phyloP scores from a whole-genome alignment of 2,113 vertebrate genomes.

The Riparia riparia region DNA sequence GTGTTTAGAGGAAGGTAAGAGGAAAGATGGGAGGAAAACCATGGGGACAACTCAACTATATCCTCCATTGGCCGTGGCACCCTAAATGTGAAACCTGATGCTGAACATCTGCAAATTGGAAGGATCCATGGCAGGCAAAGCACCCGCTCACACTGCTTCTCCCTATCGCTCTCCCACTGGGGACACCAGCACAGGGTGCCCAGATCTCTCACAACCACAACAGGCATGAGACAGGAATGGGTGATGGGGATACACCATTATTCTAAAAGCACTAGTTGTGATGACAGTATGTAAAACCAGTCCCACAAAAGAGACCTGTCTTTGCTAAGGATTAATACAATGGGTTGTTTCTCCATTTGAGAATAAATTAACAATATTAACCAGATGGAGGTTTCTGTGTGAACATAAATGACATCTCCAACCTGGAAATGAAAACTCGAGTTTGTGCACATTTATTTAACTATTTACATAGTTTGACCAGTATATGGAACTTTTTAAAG shows the following conservation, averaged over 20 bases:
- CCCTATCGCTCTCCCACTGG: not conserved
- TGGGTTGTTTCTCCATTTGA: not conserved
- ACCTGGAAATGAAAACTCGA: not conserved
- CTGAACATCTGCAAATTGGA: not conserved
- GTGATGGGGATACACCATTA: not conserved
- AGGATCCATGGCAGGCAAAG: not conserved
- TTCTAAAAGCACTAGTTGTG: not conserved
- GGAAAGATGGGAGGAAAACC: not conserved
- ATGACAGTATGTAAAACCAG: not conserved
- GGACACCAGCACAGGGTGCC: not conserved
- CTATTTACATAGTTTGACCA: not conserved
- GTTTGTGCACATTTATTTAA: not conserved
- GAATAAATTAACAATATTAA: not conserved
- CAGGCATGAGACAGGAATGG: fast-evolving
- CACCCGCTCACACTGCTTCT: not conserved
- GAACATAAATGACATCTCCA: not conserved
- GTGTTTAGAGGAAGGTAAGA: not conserved
- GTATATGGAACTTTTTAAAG: not conserved
- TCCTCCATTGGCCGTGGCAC: not conserved
- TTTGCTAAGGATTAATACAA: not conserved
- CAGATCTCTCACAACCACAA: not conserved
- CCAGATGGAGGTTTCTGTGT: not conserved
- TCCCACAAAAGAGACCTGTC: not conserved
- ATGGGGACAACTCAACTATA: not conserved
- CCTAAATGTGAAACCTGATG: fast-evolving